These are phyloP conservation scores for Vimba vimba DNA, from an alignment of 2,113 vertebrate species.

Conservation along the genomic window DNA sequence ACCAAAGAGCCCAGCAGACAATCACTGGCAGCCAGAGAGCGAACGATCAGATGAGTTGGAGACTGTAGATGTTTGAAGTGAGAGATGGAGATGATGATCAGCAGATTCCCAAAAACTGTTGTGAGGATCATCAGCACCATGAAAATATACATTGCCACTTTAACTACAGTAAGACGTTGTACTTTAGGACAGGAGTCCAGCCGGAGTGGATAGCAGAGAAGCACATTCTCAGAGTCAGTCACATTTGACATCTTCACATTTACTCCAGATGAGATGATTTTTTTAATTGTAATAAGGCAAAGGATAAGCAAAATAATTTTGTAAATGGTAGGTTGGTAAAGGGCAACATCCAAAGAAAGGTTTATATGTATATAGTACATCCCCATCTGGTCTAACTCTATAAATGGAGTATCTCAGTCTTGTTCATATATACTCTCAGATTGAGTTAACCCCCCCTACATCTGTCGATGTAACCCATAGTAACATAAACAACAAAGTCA, in stretches of 20 bases:
- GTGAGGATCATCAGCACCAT: slow-evolving; percentile 66
- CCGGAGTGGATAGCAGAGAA: slow-evolving; percentile 21
- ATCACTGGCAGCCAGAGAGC: slow-evolving; percentile 59
- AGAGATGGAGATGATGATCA: slow-evolving; percentile 61
- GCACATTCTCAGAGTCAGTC: neutral
- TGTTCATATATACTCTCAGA: neutral
- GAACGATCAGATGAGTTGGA: slow-evolving; percentile 60
- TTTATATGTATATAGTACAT: neutral
- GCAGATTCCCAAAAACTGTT: slow-evolving; percentile 59
- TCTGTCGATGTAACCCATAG: too few species aligned
- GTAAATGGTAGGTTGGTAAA: neutral
- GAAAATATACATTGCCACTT: slow-evolving; percentile 55
- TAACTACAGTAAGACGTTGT: neutral
- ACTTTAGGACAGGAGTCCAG: neutral
- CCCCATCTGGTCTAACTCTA: neutral
- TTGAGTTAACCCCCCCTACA: too few species aligned
- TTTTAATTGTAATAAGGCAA: neutral
- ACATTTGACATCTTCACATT: neutral
- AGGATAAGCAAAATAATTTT: neutral
- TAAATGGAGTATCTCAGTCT: neutral
- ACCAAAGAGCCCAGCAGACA: slow-evolving; percentile 50
- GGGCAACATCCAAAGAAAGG: neutral
- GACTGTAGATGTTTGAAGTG: slow-evolving; percentile 65
- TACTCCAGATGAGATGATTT: neutral
- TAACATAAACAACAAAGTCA: too few species aligned